Evolutionary conservation across 2,797 vertebrate species (phyloP).

Genomic region (Sebastes variabilis): DNA sequence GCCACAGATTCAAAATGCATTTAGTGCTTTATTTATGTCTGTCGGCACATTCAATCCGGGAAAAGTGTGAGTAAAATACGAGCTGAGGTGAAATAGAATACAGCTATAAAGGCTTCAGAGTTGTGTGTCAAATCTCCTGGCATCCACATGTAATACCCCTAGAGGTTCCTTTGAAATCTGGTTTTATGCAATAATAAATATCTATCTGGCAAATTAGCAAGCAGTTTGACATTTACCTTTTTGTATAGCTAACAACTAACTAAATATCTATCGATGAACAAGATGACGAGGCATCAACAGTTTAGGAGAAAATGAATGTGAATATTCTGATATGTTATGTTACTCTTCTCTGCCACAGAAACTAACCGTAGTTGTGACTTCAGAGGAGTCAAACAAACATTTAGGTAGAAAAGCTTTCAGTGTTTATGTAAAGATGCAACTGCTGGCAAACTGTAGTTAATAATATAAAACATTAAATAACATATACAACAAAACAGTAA

Average conservation of each 20-base stretch:
- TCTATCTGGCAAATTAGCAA: background rate
- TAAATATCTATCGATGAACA: background rate
- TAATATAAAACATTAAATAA: background rate
- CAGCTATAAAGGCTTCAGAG: background rate
- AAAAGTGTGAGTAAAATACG: background rate
- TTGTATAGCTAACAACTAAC: background rate
- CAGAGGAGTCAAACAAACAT: background rate
- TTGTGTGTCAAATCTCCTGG: background rate
- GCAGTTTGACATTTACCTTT: background rate
- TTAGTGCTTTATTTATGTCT: background rate
- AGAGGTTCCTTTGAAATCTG: background rate
- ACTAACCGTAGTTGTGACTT: background rate
- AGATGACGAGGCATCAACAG: background rate
- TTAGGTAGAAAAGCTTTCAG: background rate
- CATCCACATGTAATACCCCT: background rate
- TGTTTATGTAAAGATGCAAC: background rate
- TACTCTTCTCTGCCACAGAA: background rate
- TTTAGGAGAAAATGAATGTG: background rate
- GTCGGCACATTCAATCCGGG: background rate
- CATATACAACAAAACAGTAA: background rate
- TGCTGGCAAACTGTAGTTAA: background rate
- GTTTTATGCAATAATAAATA: background rate
- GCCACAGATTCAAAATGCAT: conserved; percentile 26
- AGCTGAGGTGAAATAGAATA: background rate
- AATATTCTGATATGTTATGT: background rate